These are phyloP conservation scores for Calcarius lapponicus DNA, from an alignment of 2,797 vertebrate genomes.

Conservation along the genomic window DNA sequence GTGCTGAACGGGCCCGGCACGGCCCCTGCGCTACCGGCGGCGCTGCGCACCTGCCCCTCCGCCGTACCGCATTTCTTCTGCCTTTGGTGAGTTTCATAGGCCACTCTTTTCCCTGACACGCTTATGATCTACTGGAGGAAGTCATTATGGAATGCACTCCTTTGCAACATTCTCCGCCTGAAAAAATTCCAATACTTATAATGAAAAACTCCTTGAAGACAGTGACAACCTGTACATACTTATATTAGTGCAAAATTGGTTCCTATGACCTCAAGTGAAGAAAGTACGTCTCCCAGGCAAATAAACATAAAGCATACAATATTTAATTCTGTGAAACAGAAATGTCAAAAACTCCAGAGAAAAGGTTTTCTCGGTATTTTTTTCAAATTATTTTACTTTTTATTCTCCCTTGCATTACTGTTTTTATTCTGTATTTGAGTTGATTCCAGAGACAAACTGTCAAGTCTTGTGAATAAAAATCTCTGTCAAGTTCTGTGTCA, in stretches of 20 bases:
- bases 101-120: not conserved
- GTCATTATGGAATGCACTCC: accelerated
- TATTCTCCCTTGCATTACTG: not conserved
- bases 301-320: not conserved
- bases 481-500: not conserved
- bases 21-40: accelerated
- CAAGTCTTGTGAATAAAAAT: not conserved
- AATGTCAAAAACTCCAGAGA: not conserved
- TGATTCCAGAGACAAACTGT: not conserved
- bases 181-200: not conserved
- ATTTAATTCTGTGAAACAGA: not conserved
- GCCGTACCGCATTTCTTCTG: accelerated
- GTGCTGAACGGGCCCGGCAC: not conserved
- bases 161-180: not conserved
- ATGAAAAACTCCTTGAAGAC: not conserved
- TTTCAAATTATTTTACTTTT: not conserved
- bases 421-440: not conserved
- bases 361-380: not conserved
- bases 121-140: not conserved
- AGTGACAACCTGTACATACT: not conserved
- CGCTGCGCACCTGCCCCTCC: accelerated
- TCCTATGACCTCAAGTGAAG: not conserved
- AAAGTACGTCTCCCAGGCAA: not conserved
- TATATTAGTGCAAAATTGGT: not conserved
- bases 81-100: not conserved